phyloP scores from a whole-genome alignment of 1,140 invertebrate genomes.

The Drosophila repletoides region DNA sequence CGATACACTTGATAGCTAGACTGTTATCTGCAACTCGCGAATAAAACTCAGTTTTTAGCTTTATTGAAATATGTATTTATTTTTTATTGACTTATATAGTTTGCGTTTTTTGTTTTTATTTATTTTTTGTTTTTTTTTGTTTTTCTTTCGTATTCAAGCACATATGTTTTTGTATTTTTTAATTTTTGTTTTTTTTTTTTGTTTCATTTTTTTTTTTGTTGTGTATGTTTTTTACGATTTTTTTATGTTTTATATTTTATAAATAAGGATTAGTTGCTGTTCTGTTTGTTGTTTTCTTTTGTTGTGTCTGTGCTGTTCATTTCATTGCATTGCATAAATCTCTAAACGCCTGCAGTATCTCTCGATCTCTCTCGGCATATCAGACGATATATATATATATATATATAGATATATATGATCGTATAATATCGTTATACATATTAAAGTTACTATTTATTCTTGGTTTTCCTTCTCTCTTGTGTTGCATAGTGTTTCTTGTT shows the following conservation, averaged over 20 bases:
- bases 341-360: conserved; percentile 51
- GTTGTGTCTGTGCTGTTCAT: conserved; percentile 70
- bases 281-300: no score
- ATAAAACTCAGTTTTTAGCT: conserved; percentile 36
- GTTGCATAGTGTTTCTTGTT: conserved; percentile 60
- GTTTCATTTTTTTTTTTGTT: conserved; percentile 58
- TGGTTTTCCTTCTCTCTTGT: conserved; percentile 61
- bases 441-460: conserved; percentile 69
- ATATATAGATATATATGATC: conserved; percentile 24
- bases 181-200: conserved; percentile 52
- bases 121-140: conserved; percentile 25
- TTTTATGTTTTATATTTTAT: conserved; percentile 70
- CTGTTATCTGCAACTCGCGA: conserved; percentile 1
- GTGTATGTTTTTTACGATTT: conserved; percentile 58
- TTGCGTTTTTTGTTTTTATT: conserved; percentile 59
- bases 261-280: conserved; percentile 47
- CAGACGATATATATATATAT: conserved; percentile 26
- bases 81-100: conserved; percentile 80
- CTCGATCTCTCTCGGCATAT: conserved; percentile 15
- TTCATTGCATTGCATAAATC: conserved; percentile 64
- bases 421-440: conserved; percentile 63
- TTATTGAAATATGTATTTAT: conserved; percentile 82
- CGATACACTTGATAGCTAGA: no score
- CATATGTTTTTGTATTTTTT: conserved; percentile 69
- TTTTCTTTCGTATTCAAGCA: conserved; percentile 76